Base-by-base conservation (phyloP, 2,797 vertebrate genomes). In the Nannoperca obscura region DNA sequence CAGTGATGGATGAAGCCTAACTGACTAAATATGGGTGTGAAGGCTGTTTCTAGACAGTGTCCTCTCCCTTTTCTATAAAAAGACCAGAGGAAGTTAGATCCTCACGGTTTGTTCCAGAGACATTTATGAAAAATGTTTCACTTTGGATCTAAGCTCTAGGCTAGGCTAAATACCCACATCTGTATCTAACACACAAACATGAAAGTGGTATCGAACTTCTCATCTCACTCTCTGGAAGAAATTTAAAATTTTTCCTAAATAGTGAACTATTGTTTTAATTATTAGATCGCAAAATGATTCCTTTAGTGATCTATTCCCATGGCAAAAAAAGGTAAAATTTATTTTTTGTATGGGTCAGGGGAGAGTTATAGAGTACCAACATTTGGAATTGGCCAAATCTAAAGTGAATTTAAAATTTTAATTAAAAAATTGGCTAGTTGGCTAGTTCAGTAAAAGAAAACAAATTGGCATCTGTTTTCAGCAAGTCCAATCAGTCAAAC, bases 61-160 rank as follows among this genome's bases (percentile, higher is more conserved):
- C 32, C 61, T 27, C 11, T 52, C 49, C 7, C 2, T 70, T 64
- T 32, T 42, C 44, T 60, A 6, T 20, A 66, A 1, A 44, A 57
- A 49, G 14, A 40, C 22, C 17, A 22, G 19, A 66, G 44, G 22
- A 75, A 63, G 44, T 53, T 44, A 4, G n/a, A 63, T 52, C 80
- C 67, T 73, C 81, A 75, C 7, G 4, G 30, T 78, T 67, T 76
- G 36, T 42, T 76, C 66, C 34, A 71, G 64, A 70, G 40, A 32
- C n/a, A 64, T 34, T 34, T 32, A 53, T 40, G 54, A 82, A 10
- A 19, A 2, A 19, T 46, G 17, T 44, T 27, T 42, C 14, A 9
- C 5, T 24, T 38, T 66, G 20, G 4, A 53, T 58, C 14, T 19
- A 24, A 19, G 38, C 36, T 30, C 20, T 46, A 47, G 22, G 9